Percentiles rank a stretch among this genome's conserved stretches.
Conservation (phyloP, 1,140 invertebrate species). For the Camponotus pennsylvanicus region DNA sequence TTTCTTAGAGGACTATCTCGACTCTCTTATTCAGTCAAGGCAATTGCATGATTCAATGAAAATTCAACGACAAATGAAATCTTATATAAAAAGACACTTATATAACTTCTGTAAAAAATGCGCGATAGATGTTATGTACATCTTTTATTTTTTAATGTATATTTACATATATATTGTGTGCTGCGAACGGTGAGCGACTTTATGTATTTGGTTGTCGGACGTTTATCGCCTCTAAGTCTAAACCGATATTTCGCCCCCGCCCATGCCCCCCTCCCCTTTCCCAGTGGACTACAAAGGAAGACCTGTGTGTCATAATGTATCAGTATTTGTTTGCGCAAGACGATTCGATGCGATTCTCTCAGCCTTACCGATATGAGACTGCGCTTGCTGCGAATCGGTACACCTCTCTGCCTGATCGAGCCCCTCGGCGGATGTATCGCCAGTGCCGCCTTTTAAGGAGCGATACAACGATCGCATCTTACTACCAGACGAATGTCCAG, state of each 20-base stretch:
- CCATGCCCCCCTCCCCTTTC: too few relatives aligned
- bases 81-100: not conserved
- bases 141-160: constrained; percentile 51
- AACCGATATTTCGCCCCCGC: constrained; percentile 48
- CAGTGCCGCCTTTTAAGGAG: constrained; percentile 75
- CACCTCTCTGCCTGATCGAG: constrained; percentile 79
- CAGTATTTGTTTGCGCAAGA: constrained; percentile 30
- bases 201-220: constrained; percentile 40
- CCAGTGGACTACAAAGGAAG: constrained; percentile 43
- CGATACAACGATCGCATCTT: constrained; percentile 84
- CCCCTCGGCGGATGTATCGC: constrained; percentile 79
- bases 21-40: not conserved
- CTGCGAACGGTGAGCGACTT: constrained; percentile 30
- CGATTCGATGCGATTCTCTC: constrained; percentile 35
- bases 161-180: constrained; percentile 58
- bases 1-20: constrained; percentile 36
- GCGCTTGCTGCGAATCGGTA: constrained; percentile 77
- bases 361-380: constrained; percentile 72
- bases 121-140: not conserved
- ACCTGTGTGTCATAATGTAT: constrained; percentile 51
- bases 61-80: not conserved
- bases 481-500: constrained; percentile 80
- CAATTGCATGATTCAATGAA: not conserved
- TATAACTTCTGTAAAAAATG: constrained; percentile 10
- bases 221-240: constrained; percentile 50